Evolutionary conservation across 1,140 invertebrate genomes (phyloP), one percentile per base, ranked within the genome.

Genomic region (Conus ventricosus): DNA sequence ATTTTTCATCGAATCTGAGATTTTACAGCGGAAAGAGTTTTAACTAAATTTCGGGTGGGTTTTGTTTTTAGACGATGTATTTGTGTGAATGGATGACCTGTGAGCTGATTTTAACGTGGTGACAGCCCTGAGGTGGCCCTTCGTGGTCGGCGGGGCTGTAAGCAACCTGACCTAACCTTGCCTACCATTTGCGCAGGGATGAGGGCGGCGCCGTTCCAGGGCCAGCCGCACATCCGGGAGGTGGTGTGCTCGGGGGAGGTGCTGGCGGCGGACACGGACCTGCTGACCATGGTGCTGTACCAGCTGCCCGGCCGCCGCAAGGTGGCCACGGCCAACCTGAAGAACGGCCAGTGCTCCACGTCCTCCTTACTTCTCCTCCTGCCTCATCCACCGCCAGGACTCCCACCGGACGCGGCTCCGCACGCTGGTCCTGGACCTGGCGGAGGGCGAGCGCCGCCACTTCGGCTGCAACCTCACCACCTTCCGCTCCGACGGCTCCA

Each of bases 391-490:
- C 53, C 23, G 60, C 23, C 17, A 71, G 11, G 85, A 78, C 85
- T 80, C 85, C 20, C 71, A 87, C 71, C 54, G 54, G 5, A 87
- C 71, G 15, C 15, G 51, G 20, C 75, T 87, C 20, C 54, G 53
- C 71, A 78, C 85, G 20, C 85, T 87, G 51, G 54, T 87, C 15
- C 53, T 80, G 53, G 85, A 87, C 25, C n/a, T 87, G n/a, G 71
- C 71, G 5, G 53, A 55, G 11, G 51, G 27, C 4, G 71, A 87
- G 85, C 6, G 0, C 5, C 23, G 85, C 71, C 17, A 13, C 51
- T 87, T 87, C 51, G 85, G 85, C 1, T 87, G 85, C 75, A 87
- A 87, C 85, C 85, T 87, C 27, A 87, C 85, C n/a, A 87, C 71
- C 53, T 87, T 87, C 85, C 5, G n/a, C 4, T 57, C 85, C 4